Base-by-base conservation (phyloP, 30 jellyfish, hydroid and myxozoan species). In the Calvadosia cruxmelitensis region DNA sequence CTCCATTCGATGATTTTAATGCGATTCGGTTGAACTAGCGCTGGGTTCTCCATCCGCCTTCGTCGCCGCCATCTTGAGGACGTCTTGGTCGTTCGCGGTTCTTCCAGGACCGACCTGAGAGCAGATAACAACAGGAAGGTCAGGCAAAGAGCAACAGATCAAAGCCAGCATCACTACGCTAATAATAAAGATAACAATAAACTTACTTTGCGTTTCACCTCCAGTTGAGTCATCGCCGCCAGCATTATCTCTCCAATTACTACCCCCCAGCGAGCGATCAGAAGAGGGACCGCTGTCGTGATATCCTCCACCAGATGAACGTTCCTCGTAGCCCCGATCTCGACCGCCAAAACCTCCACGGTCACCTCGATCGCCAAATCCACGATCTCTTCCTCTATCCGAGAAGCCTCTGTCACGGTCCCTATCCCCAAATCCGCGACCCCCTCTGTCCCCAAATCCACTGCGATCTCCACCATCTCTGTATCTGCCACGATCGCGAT, bases 281-380 rank as follows among this genome's bases (percentile, higher is more conserved):
- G 20, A 5, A 5, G 10, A 20, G 20, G 57, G 57, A 5, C 15
- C 57, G 20, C 57, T 10, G 57, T 42, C 57, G 57, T 20, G 57
- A 42, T 42, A 42, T 42, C 57, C 57, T 20, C 57, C 57, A 42
- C 57, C 20, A 5, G 57, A 42, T 5, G n/a, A n/a, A n/a, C n/a
- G n/a, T n/a, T n/a, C n/a, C n/a, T n/a, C n/a, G n/a, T n/a, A n/a
- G n/a, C n/a, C n/a, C n/a, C 57, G 15, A 42, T 20, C 57, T 42
- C 57, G 57, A 42, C 20, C 57, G 20, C 20, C 20, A 42, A 42
- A 42, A 20, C 57, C 57, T 57, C 79, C 86, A 29, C 78, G 62
- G 75, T 82, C 81, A 75, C 82, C 53, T 84, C 95, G 23, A 74
- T 66, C 78, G 67, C 75, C 77, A 53, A 87, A 16, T 75, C 70